Conservation (phyloP, 2,888 invertebrate species). For the Ormyrus thymus region DNA sequence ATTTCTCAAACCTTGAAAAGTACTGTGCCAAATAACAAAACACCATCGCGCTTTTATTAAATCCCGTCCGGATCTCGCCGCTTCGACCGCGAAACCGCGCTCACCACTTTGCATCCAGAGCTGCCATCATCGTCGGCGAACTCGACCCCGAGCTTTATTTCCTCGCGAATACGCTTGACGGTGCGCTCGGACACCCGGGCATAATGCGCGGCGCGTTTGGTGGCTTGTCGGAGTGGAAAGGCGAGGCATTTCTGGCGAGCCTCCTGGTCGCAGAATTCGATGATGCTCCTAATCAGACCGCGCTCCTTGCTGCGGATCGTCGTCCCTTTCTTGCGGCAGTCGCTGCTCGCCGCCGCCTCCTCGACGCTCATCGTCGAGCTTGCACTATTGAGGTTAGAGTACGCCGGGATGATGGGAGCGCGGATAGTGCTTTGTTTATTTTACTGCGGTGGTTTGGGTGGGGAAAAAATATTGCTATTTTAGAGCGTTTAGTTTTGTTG, state of each 20-base stretch:
- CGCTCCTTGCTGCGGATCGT: constrained; percentile 52
- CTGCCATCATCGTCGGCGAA: constrained; percentile 29
- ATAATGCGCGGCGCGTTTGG: constrained; percentile 54
- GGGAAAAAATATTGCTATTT: too few relatives aligned
- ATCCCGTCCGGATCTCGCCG: constrained; percentile 35
- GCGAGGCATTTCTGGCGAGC: constrained; percentile 51
- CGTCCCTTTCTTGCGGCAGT: constrained; percentile 52
- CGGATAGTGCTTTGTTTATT: too few relatives aligned
- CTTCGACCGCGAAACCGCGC: constrained; percentile 17
- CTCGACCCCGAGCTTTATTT: constrained; percentile 53
- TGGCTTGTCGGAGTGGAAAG: constrained; percentile 52
- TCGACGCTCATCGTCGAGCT: background rate
- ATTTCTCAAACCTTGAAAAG: too few relatives aligned
- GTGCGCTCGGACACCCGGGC: constrained; percentile 53
- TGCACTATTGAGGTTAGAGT: constrained; percentile 9
- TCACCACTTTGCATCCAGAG: constrained; percentile 19
- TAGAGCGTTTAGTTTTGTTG: too few relatives aligned
- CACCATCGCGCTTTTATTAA: too few relatives aligned
- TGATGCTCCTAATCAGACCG: constrained; percentile 52
- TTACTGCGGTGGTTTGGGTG: too few relatives aligned
- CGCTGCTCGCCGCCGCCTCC: background rate
- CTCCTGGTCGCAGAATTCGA: constrained; percentile 54
- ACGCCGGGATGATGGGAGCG: background rate
- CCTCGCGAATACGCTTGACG: constrained; percentile 53
- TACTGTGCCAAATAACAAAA: too few relatives aligned